Conservation (phyloP, 2,113 vertebrate genomes). For the Gallinago paraguaiae region DNA sequence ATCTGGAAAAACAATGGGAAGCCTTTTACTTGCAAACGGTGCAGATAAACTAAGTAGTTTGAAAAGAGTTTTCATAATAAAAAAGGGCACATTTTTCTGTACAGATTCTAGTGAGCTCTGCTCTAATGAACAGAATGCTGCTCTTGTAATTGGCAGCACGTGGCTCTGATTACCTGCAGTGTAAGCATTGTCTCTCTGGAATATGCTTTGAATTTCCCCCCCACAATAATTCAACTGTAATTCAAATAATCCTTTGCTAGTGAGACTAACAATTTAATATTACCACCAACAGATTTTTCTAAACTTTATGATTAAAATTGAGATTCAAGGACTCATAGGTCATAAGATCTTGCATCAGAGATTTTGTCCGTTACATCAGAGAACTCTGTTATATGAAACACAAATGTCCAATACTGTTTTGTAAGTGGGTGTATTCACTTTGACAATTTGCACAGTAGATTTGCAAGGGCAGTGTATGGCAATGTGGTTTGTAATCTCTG, state of each 20-base stretch:
- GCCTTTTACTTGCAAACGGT: background rate
- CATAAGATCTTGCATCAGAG: background rate
- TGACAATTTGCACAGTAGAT: background rate
- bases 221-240: background rate
- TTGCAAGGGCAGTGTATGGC: background rate
- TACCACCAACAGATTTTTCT: background rate
- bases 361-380: background rate
- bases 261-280: background rate
- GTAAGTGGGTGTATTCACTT: background rate
- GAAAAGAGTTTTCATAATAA: background rate
- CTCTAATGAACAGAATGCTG: background rate
- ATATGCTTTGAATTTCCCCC: background rate
- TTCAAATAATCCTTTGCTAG: background rate
- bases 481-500: background rate
- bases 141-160: background rate
- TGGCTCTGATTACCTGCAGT: background rate
- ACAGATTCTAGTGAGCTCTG: background rate
- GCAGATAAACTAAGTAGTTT: background rate
- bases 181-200: background rate
- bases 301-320: background rate
- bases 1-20: background rate
- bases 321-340: background rate
- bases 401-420: background rate
- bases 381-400: background rate
- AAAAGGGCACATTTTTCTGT: background rate